These are phyloP conservation scores for Cygnus atratus DNA, from an alignment of 2,113 vertebrate species.

Conservation along the genomic window DNA sequence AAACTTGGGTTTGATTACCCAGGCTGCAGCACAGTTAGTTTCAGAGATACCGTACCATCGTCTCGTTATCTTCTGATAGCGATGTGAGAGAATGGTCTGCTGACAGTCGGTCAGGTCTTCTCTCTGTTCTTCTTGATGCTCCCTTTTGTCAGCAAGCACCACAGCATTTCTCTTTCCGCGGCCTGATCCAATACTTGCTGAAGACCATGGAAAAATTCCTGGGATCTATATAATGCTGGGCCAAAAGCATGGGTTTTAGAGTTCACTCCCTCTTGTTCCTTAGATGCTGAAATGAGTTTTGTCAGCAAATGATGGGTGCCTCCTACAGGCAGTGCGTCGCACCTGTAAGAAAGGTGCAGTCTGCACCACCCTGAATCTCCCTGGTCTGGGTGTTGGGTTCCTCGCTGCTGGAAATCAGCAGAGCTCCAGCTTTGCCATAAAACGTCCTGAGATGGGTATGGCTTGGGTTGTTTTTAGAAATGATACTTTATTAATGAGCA, in stretches of 20 bases:
- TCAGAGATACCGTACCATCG: background rate
- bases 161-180: background rate
- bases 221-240: background rate
- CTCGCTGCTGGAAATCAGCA: background rate
- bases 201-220: background rate
- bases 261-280: background rate
- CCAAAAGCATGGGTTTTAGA: background rate
- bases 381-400: background rate
- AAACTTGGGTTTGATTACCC: background rate
- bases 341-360: background rate
- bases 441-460: background rate
- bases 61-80: background rate
- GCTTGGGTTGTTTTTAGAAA: background rate
- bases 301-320: background rate
- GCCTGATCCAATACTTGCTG: background rate
- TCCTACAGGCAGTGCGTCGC: background rate
- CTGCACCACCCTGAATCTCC: background rate
- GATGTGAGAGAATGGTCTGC: background rate
- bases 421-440: background rate
- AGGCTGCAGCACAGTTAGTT: background rate
- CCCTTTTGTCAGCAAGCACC: background rate
- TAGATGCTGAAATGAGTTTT: slow-evolving; percentile 29
- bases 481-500: background rate
- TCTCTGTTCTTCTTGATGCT: background rate
- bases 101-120: fast-evolving